Conservation (phyloP, 2,797 vertebrate genomes). For the Falco rusticolus region DNA sequence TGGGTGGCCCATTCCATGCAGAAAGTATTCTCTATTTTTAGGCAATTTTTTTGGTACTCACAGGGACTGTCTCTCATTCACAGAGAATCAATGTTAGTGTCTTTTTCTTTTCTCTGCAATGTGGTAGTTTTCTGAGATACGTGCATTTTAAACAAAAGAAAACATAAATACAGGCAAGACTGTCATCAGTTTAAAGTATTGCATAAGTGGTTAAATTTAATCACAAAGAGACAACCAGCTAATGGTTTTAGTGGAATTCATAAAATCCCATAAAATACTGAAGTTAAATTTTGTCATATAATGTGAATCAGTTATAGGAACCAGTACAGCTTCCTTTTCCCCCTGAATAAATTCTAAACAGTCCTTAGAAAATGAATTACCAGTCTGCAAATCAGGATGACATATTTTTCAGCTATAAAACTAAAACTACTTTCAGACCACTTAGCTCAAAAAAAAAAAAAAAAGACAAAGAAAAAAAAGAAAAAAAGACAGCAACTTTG, state of each 20-base stretch:
- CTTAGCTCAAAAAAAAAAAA: slow-evolving; percentile 27
- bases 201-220: slow-evolving; percentile 78
- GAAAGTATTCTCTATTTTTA: neutral
- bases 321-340: slow-evolving; percentile 69
- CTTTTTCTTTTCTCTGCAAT: neutral
- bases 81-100: neutral
- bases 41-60: neutral
- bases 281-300: slow-evolving; percentile 77
- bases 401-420: slow-evolving; percentile 74
- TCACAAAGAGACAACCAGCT: slow-evolving; percentile 75
- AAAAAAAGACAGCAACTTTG: slow-evolving; percentile 35
- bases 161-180: slow-evolving; percentile 70
- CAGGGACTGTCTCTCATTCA: neutral
- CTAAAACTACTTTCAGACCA: slow-evolving; percentile 70
- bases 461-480: no score
- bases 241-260: slow-evolving; percentile 78
- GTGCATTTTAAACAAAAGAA: slow-evolving; percentile 72
- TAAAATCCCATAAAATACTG: slow-evolving; percentile 75
- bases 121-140: neutral
- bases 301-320: slow-evolving; percentile 71
- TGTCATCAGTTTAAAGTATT: slow-evolving; percentile 69
- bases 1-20: neutral
- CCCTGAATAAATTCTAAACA: slow-evolving; percentile 78
- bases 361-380: slow-evolving; percentile 78
- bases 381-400: slow-evolving; percentile 72